Base-by-base conservation (phyloP, 2,113 vertebrate genomes). In the Dendropsophus ebraccatus region DNA sequence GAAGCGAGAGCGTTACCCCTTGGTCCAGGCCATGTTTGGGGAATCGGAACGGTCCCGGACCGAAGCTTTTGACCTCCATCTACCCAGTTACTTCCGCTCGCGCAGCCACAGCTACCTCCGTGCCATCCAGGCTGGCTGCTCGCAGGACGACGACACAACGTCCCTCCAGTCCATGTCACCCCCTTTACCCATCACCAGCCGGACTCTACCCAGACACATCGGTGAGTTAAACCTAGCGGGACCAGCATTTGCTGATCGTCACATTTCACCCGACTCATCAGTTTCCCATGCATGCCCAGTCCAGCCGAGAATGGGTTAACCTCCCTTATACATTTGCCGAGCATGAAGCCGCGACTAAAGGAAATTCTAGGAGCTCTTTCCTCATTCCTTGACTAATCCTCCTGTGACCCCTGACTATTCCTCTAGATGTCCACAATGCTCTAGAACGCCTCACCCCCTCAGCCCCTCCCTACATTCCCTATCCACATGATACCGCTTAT, bases 21-120 rank as follows among this genome's bases (percentile, higher is more conserved):
- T 87, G 37, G 52, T 73, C 45, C 67, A 58, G n/a, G 50, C 85
- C 10, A 25, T 96, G 84, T 99, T 95, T 92, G 96, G 96, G n/a
- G 97, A 98, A 89, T 94, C 95, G 0, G 96, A 97, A 88, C 96
- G 96, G 0, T 92, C 96, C 19, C 93, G 95, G 13, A 91, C 94
- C 0, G 98, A 99, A 91, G 94, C 96, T 32, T 94, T 96, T 19
- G 97, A 99, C 89, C 88, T 99, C 91, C 97, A 97, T 70, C 95
- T 96, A 93, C 96, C 98, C 70, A 96, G 95, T 90, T 99, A 97
- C 92, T 99, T 99, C 92, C 96, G 98, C 82, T 99, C 98, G 81
- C 96, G 98, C 89, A 99, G 97, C 95, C 98, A 99, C 93, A 99
- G 98, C 94, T 99, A 99, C 94, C 96, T 99, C 91, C 96, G 97